Percentiles rank a stretch among this genome's conserved stretches.
Conservation (phyloP, 2,113 vertebrate species). For the Typhlomys cinereus region DNA sequence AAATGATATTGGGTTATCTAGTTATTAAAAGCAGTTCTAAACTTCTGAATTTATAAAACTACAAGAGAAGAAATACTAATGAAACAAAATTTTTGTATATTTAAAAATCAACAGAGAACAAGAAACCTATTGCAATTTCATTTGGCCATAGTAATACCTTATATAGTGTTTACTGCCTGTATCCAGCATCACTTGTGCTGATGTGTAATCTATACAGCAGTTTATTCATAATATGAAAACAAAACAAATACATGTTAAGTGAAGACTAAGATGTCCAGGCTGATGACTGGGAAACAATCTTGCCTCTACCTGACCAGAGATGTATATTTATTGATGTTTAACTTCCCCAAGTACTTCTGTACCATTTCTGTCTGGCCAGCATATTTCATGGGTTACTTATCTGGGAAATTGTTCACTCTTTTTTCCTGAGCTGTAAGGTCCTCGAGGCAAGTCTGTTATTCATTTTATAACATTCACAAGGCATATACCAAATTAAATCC, state of each 20-base stretch:
- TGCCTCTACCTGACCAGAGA: neutral
- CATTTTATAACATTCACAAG: constrained; percentile 31
- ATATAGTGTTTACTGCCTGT: neutral
- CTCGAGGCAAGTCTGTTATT: neutral
- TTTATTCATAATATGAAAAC: constrained; percentile 41
- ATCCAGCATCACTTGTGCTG: neutral
- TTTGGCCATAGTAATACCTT: constrained; percentile 36
- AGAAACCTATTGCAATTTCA: constrained; percentile 44
- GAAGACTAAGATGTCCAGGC: neutral
- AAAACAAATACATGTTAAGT: neutral
- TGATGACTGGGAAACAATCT: neutral
- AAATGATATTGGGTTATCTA: neutral
- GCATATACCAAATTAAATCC: neutral
- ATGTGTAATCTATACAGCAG: constrained; percentile 4
- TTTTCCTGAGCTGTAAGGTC: neutral
- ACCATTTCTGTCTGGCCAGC: neutral
- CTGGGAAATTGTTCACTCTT: neutral
- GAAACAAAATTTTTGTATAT: neutral
- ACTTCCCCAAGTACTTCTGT: neutral
- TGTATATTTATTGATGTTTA: neutral
- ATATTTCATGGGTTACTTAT: neutral
- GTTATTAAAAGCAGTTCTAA: constrained; percentile 44
- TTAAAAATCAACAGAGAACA: neutral
- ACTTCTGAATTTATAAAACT: neutral
- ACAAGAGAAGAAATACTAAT: constrained; percentile 31